These are phyloP conservation scores for Lithodes maja DNA, from an alignment of 2,888 invertebrate species.

Conservation along the genomic window DNA sequence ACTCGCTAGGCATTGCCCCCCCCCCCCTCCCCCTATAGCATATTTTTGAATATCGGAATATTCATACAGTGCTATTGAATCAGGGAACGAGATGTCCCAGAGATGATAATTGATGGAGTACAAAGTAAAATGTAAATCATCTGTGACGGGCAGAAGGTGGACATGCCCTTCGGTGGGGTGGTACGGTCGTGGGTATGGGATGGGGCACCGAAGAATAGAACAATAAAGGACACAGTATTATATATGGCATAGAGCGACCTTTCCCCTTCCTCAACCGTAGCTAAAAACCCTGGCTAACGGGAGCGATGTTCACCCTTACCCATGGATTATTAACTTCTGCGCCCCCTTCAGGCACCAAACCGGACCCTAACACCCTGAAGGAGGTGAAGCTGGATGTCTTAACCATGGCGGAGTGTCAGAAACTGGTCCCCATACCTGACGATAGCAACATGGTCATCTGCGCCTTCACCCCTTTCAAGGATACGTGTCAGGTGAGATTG, in stretches of 20 bases:
- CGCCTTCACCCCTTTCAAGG: conserved; percentile 16
- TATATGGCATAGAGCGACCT: too few relatives aligned
- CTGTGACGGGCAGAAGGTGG: conserved; percentile 7
- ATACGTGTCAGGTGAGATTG: not conserved
- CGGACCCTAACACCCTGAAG: not conserved
- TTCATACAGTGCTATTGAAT: too few relatives aligned
- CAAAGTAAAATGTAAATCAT: not conserved
- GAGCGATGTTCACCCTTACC: too few relatives aligned
- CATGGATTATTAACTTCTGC: too few relatives aligned
- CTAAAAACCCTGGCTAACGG: too few relatives aligned
- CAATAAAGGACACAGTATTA: not conserved
- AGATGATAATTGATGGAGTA: too few relatives aligned
- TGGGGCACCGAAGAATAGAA: not conserved
- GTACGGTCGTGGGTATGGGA: conserved; percentile 8
- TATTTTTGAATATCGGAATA: too few relatives aligned
- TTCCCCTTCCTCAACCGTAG: too few relatives aligned
- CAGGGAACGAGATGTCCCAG: too few relatives aligned
- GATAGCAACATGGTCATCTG: conserved; percentile 13
- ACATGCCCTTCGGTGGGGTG: conserved; percentile 1
- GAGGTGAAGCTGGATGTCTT: conserved; percentile 12
- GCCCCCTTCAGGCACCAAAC: not conserved
- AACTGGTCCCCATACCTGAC: not conserved
- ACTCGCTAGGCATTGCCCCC: too few relatives aligned
- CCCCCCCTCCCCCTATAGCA: too few relatives aligned
- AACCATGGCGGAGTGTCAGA: not conserved